Evolutionary conservation across 1,140 invertebrate species (phyloP), one percentile per base, ranked within the genome.

Genomic region (Lycorma delicatula): DNA sequence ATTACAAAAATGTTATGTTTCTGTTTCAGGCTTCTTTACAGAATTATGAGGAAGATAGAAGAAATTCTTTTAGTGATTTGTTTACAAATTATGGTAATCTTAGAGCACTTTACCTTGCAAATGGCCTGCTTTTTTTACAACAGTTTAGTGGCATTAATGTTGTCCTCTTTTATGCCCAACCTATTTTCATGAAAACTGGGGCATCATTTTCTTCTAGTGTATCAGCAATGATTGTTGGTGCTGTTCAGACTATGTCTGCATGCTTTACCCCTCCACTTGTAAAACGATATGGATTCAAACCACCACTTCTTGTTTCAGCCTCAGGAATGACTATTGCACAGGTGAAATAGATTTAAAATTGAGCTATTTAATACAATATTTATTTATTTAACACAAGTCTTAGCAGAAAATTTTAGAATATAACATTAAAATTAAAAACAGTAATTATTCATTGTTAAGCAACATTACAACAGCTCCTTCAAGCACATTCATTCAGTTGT

Each of bases 191-290:
- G 1, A 77, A 76, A 6, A 79, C 86, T 9, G 79, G 81, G 0
- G 79, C 78, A 1, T 68, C 67, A 0, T 61, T 90, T 0, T 69
- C 81, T 22, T 71, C 81, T 0, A 74, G 77, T 20, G 68, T 83
- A 26, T 81, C 81, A 0, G 83, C 90, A 1, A 91, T 93, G 50
- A 82, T 93, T 25, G 79, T 94, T 58, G 91, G 89, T 12, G 64
- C 76, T n/a, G 84, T 91, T 0, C 83, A 86, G 72, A 72, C 91
- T 1, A 41, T 79, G 1, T 82, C 87, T 0, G 85, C 85, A 1
- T 73, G 70, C 1, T 69, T 84, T 0, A 85, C 87, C 1, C 84
- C 86, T 0, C 57, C 86, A 1, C 72, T 92, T 13, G 86, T 88
- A n/a, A 89, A 91, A 64, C 77, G 79, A 44, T 74, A 83, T 13